These are phyloP conservation scores for Tethya wilhelma DNA, from an alignment of 37 sponge, comb jelly and placozoan species.

Conservation along the genomic window DNA sequence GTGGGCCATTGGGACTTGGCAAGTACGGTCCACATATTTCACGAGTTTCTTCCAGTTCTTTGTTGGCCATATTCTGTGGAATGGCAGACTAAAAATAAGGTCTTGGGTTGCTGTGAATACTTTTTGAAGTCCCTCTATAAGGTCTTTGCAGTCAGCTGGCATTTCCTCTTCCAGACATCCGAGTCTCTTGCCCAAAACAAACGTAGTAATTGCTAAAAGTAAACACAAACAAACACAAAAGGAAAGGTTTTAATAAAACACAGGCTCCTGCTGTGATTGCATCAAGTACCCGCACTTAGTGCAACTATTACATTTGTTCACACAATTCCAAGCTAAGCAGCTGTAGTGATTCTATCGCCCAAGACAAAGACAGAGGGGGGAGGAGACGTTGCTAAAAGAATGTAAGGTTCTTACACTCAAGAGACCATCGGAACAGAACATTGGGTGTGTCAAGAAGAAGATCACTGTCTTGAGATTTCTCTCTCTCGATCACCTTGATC, in stretches of 20 bases:
- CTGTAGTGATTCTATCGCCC: too few relatives aligned
- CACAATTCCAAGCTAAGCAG: too few relatives aligned
- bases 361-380: too few relatives aligned
- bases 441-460: conserved; percentile 1
- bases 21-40: background rate
- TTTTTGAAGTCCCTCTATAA: conserved; percentile 1
- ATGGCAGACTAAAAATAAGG: conserved; percentile 33
- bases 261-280: background rate
- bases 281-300: too few relatives aligned
- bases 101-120: conserved; percentile 4
- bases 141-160: conserved; percentile 13
- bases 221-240: background rate
- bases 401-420: conserved; percentile 40
- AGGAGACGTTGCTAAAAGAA: background rate
- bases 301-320: too few relatives aligned
- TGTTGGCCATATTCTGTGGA: conserved; percentile 36
- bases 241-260: background rate
- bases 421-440: conserved; percentile 38
- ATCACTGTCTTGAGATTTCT: background rate
- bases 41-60: conserved; percentile 27
- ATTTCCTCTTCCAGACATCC: conserved; percentile 18
- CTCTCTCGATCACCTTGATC: conserved; percentile 3
- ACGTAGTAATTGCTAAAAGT: conserved; percentile 13
- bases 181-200: conserved; percentile 28
- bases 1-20: background rate